Evolutionary conservation across 2,888 invertebrate species (phyloP).

Genomic region (Catonia carolina): DNA sequence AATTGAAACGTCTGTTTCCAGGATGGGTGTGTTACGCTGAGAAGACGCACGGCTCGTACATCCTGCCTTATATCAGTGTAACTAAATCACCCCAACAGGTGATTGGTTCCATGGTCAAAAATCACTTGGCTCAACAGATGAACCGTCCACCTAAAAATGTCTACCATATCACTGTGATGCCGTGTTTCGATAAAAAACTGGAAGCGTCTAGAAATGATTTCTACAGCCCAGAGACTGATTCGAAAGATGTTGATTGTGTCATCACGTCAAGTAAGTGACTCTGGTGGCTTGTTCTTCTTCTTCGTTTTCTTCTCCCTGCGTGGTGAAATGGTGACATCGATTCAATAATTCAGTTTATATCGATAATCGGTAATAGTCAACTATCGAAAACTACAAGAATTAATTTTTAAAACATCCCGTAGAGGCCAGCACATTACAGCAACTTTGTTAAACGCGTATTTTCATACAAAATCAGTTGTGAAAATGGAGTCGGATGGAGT

Average conservation of each 20-base stretch:
- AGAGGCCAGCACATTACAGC: too few species aligned
- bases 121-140: slow-evolving; percentile 49
- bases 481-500: too few species aligned
- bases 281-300: too few species aligned
- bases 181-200: slow-evolving; percentile 97
- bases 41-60: slow-evolving; percentile 90
- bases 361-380: too few species aligned
- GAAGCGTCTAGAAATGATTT: slow-evolving; percentile 95
- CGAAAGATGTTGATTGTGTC: slow-evolving; percentile 94
- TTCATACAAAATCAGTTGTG: too few species aligned
- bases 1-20: slow-evolving; percentile 39
- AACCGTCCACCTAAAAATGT: slow-evolving; percentile 49
- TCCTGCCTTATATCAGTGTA: slow-evolving; percentile 84
- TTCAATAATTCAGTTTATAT: neutral
- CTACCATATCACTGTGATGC: slow-evolving; percentile 95
- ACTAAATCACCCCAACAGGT: slow-evolving; percentile 91
- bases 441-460: too few species aligned
- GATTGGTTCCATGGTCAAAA: slow-evolving; percentile 81
- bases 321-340: neutral
- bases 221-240: slow-evolving; percentile 61
- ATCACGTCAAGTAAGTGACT: slow-evolving; percentile 83
- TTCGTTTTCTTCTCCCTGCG: neutral
- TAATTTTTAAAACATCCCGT: too few species aligned
- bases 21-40: slow-evolving; percentile 99
- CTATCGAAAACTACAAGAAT: too few species aligned